Conservation (phyloP, 2,797 vertebrate species). For the Gastrophryne carolinensis region DNA sequence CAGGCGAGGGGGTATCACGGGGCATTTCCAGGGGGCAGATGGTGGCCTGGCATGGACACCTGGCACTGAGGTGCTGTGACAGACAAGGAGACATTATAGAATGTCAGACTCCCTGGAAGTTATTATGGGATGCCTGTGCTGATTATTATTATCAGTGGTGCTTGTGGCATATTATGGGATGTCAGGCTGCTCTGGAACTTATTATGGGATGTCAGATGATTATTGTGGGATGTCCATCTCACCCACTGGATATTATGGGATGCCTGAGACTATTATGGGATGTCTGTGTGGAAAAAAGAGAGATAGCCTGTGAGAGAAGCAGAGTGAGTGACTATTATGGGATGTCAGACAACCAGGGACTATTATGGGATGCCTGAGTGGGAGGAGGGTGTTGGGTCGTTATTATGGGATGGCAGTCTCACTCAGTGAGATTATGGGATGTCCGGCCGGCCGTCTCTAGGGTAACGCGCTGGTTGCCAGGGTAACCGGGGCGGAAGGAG, state of each 20-base stretch:
- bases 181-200: conserved; percentile 9
- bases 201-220: conserved; percentile 52
- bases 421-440: conserved; percentile 43
- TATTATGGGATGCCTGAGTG: conserved; percentile 58
- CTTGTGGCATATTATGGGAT: conserved; percentile 66
- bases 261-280: conserved; percentile 76
- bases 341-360: conserved; percentile 34
- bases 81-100: too few relatives aligned
- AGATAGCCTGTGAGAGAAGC: too few relatives aligned
- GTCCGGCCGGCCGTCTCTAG: conserved; percentile 42
- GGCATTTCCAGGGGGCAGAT: not conserved
- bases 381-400: conserved; percentile 47
- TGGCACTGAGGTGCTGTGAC: not conserved
- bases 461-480: conserved; percentile 38
- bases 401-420: conserved; percentile 55
- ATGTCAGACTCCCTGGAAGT: too few relatives aligned
- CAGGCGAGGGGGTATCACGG: too few relatives aligned
- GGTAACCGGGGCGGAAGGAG: conserved; percentile 44
- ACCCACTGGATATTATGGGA: too few relatives aligned
- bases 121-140: not conserved
- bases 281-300: too few relatives aligned
- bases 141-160: not conserved
- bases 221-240: too few relatives aligned
- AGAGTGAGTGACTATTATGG: conserved; percentile 33
- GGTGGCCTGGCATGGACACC: not conserved